These are phyloP conservation scores for Pangasius djambal DNA, from an alignment of 2,797 vertebrate genomes.

Conservation along the genomic window DNA sequence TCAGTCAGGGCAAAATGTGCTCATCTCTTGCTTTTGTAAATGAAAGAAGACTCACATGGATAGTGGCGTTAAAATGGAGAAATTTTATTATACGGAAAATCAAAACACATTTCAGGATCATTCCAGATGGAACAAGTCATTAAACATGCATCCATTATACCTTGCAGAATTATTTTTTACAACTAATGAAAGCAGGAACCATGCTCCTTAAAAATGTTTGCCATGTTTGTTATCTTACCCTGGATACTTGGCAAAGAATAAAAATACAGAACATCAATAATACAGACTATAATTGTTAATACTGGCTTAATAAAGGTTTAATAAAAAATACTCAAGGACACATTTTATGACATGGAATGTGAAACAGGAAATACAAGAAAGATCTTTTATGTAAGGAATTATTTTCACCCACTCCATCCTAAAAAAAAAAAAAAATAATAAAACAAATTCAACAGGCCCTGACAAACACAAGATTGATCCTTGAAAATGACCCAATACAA, in stretches of 20 bases:
- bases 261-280: neutral
- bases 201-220: neutral
- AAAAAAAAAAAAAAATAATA: neutral
- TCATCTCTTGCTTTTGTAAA: neutral
- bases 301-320: conserved; percentile 23
- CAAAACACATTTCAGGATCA: neutral
- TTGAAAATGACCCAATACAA: conserved; percentile 61
- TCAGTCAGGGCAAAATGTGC: neutral
- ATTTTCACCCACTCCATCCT: conserved; percentile 39
- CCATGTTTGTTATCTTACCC: neutral
- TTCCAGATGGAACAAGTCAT: neutral
- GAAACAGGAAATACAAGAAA: neutral
- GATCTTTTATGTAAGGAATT: neutral
- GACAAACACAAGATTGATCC: conserved; percentile 56
- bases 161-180: neutral
- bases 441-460: conserved; percentile 19
- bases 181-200: neutral
- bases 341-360: conserved; percentile 27
- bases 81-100: neutral
- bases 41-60: neutral
- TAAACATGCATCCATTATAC: neutral
- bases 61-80: too few species aligned
- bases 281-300: neutral
- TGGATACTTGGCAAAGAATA: neutral
- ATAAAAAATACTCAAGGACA: conserved; percentile 43